phyloP scores from a whole-genome alignment of 1,140 invertebrate species.

The Monochamus saltuarius region DNA sequence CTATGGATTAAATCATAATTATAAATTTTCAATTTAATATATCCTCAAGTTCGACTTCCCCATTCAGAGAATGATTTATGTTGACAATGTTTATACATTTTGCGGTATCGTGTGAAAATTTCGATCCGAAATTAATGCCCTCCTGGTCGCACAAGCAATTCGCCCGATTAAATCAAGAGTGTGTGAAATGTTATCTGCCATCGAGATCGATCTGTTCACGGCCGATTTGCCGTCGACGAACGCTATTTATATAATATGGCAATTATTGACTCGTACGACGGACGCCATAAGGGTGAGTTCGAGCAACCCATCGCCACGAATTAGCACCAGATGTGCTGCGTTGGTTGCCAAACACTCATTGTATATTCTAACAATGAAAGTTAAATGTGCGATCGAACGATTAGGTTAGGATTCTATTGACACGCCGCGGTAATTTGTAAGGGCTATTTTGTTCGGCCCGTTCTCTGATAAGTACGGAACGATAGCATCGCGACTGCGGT shows the following conservation, averaged over 20 bases:
- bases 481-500: conserved; percentile 39
- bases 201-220: conserved; percentile 42
- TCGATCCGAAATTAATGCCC: not conserved
- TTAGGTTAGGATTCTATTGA: conserved; percentile 50
- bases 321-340: conserved; percentile 39
- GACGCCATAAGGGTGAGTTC: conserved; percentile 11
- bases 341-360: conserved; percentile 49
- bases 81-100: too few species aligned
- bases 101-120: too few species aligned
- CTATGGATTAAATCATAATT: too few species aligned
- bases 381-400: conserved; percentile 50
- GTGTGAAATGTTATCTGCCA: conserved; percentile 39
- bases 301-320: conserved; percentile 10
- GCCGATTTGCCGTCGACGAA: conserved; percentile 42
- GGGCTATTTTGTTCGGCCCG: conserved; percentile 41
- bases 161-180: conserved; percentile 39
- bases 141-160: conserved; percentile 32
- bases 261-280: conserved; percentile 31
- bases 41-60: too few species aligned
- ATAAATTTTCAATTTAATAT: too few species aligned
- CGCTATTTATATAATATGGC: conserved; percentile 43
- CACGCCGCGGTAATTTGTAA: conserved; percentile 46
- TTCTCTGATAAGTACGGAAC: conserved; percentile 38
- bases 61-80: too few species aligned
- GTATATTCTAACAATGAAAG: conserved; percentile 48